A percentile compares a stretch with the other conserved stretches of the same genome.
phyloP scores from a whole-genome alignment of 2,888 invertebrate species.

The Arenicola marina region DNA sequence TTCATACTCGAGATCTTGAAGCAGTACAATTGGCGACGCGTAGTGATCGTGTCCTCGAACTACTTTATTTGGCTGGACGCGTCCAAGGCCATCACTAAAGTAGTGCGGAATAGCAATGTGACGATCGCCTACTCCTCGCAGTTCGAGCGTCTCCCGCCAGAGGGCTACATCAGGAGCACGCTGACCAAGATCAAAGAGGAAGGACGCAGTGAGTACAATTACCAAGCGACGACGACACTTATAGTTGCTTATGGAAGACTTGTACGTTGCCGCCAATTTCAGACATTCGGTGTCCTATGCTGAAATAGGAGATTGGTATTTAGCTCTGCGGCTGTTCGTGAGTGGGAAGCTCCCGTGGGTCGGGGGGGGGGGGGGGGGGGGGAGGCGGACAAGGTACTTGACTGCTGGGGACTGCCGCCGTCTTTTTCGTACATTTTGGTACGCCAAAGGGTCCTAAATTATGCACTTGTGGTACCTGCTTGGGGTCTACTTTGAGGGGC shows the following conservation, averaged over 20 bases:
- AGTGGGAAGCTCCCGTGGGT: too few relatives aligned
- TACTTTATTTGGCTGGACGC: constrained; percentile 18
- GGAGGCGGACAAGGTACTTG: too few relatives aligned
- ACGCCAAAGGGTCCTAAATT: too few relatives aligned
- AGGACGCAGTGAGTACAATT: constrained; percentile 21
- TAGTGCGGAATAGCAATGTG: constrained; percentile 12
- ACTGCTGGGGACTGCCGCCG: too few relatives aligned
- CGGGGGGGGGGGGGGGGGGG: too few relatives aligned
- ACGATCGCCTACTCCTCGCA: constrained; percentile 13
- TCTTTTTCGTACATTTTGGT: too few relatives aligned
- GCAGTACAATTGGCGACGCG: constrained; percentile 37
- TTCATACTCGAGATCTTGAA: constrained; percentile 27
- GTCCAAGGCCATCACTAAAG: constrained; percentile 17
- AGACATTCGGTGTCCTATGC: background rate
- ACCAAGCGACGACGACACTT: background rate
- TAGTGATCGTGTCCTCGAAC: constrained; percentile 37
- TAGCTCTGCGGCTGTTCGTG: too few relatives aligned
- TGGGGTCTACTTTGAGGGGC: too few relatives aligned
- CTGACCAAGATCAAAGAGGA: constrained; percentile 14
- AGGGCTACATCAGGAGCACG: constrained; percentile 14
- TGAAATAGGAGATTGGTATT: background rate
- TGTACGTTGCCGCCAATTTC: too few relatives aligned
- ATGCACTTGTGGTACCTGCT: too few relatives aligned
- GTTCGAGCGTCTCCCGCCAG: constrained; percentile 13
- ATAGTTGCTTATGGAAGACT: background rate